Base-by-base conservation (phyloP, 2,113 vertebrate species). In the Haemorhous mexicanus region DNA sequence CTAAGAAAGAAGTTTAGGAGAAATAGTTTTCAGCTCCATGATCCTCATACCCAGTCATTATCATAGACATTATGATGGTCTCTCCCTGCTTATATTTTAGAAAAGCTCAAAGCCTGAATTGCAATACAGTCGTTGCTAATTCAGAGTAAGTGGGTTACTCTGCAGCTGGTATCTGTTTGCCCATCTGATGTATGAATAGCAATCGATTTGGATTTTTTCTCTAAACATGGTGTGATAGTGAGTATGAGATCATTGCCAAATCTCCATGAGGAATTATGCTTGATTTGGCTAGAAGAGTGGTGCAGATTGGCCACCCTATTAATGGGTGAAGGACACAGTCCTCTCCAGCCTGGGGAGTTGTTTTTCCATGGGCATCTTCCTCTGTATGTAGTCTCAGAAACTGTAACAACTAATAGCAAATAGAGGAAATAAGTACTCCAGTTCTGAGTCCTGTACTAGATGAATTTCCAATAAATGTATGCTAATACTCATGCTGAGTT, bases 141-240 rank as follows among this genome's bases (percentile, higher is more conserved):
- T 95, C 80, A 92, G 74, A 95, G 43, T 78, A 96, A 92, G 95
- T 93, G 92, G 90, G 93, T 46, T 68, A 94, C 76, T 58, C 66
- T 92, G 93, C 95, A 97, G 95, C 95, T 96, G 95, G 68, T 94
- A 63, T 95, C 93, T 96, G 87, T 96, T 96, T 96, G 92, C 86
- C 86, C 80, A 89, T 96, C 88, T 96, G 74, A 95, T 95, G 75
- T 37, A 87, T 87, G 95, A 96, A 97, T 93, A 96, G 94, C 79
- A 92, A 94, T 81, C 17, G 3, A 92, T 92, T 85, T 93, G 76
- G 68, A 63, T 44, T 95, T 96, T 95, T 93, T 70, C 52, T 41
- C 87, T 91, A 94, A 93, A 84, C 44, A 37, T 35, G 68, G 35
- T 90, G 69, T 84, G 69, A 84, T 86, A 80, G 33, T 52, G 61